Conservation (phyloP, 1,140 invertebrate genomes). For the Zaprionus lachaisei region DNA sequence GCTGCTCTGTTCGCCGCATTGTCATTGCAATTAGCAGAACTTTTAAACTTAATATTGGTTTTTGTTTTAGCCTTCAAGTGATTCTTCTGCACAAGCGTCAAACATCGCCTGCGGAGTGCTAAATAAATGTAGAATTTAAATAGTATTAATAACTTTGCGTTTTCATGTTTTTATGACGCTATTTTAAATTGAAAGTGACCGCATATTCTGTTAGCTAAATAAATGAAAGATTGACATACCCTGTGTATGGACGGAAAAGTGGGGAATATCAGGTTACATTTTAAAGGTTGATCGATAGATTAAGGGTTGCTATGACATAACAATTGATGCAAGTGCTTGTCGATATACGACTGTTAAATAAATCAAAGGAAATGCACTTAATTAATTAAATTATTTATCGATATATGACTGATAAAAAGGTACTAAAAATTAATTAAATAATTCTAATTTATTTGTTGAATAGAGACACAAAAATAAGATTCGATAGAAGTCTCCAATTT, state of each 20-base stretch:
- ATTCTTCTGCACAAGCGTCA: constrained; percentile 34
- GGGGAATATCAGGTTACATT: neutral
- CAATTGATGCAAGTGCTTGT: neutral
- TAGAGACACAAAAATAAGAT: neutral
- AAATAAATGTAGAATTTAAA: constrained; percentile 26
- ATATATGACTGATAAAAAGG: too few relatives aligned
- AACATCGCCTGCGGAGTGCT: neutral
- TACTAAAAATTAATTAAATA: too few relatives aligned
- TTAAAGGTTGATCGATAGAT: neutral
- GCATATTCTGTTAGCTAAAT: constrained; percentile 22
- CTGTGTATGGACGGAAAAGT: neutral
- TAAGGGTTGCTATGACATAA: neutral
- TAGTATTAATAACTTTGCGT: constrained; percentile 32
- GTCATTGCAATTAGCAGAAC: constrained; percentile 74
- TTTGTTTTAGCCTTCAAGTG: constrained; percentile 62
- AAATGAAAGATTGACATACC: neutral
- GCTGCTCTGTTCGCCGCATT: constrained; percentile 53
- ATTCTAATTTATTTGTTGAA: too few relatives aligned
- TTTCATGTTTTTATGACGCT: constrained; percentile 25
- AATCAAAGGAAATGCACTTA: too few relatives aligned
- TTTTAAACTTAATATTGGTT: constrained; percentile 73
- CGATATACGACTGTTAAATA: neutral
- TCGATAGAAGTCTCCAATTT: neutral
- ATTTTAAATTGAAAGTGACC: constrained; percentile 69
- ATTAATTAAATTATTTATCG: too few relatives aligned